Conservation (phyloP, 2,888 invertebrate species). For the Cheilosia variabilis region DNA sequence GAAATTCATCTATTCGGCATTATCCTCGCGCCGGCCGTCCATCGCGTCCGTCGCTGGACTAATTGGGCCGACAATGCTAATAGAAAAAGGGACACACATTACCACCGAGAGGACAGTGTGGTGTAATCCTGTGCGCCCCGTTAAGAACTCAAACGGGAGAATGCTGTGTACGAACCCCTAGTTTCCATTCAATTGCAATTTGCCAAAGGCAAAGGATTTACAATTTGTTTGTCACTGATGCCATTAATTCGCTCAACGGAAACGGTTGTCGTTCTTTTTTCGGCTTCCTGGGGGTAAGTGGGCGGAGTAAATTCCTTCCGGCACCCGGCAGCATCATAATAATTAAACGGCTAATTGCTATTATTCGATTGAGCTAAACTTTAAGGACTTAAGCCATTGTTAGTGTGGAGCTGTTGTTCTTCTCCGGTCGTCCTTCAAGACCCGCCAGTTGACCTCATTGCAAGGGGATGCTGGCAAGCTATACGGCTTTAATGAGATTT, state of each 20-base stretch:
- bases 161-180: background rate
- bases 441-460: background rate
- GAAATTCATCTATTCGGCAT: slow-evolving; percentile 40
- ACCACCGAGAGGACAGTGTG: background rate
- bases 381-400: background rate
- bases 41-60: background rate
- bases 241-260: slow-evolving; percentile 23
- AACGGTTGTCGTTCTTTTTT: background rate
- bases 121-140: background rate
- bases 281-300: slow-evolving; percentile 5
- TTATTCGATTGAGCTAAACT: slow-evolving; percentile 49
- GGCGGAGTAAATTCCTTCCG: slow-evolving; percentile 26
- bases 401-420: background rate
- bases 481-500: slow-evolving; percentile 59
- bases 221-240: slow-evolving; percentile 26
- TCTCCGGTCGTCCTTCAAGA: background rate
- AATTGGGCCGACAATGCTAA: slow-evolving; percentile 60
- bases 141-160: slow-evolving; percentile 28
- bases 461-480: slow-evolving; percentile 4
- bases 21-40: slow-evolving; percentile 6
- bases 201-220: slow-evolving; percentile 31
- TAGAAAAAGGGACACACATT: slow-evolving; percentile 36
- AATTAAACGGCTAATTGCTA: slow-evolving; percentile 61
- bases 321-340: slow-evolving; percentile 28
- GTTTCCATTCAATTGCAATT: slow-evolving; percentile 62